Evolutionary conservation across 2,888 invertebrate genomes (phyloP), one percentile per base, ranked within the genome.

Genomic region (Zaprionus obscuricornis): DNA sequence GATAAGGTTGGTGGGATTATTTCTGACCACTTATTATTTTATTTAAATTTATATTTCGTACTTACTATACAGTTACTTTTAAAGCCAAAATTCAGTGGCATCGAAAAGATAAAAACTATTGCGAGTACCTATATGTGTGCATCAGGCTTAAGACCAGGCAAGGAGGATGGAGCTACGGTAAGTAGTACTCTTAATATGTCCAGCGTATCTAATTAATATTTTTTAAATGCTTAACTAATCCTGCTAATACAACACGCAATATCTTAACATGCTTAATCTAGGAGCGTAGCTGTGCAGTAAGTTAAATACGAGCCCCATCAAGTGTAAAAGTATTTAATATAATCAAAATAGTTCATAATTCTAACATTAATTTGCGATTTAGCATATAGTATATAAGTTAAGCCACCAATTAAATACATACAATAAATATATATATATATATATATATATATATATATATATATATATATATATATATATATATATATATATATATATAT

Each of bases 41-140:
- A 6, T 1, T 7, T n/a, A 5, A 6, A 1, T 14, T 10, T n/a
- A 16, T 14, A 6, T 1, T 5, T 3, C 3, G 1, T 1, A 0
- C n/a, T n/a, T 31, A 3, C 7, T 18, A 36, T 74, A 8, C 51
- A 90, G 96, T 91, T 99, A 26, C 91, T 99, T 22, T 91, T 96
- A 37, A 98, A 98, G 87, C 97, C 97, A 0, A 98, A 98, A 87
- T 98, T 96, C 90, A 97, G 97, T 88, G 94, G 96, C 72, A 97
- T 99, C 76, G 99, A 99, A 91, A 99, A 99, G 90, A 99, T 99
- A 49, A 99, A 99, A 91, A 99, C 98, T 0, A 98, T 99, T 56
- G 98, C 98, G 8, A 98, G 97, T 89, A 98, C 98, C 0, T 99
- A 99, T 88, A 99, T 99, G 98, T 94, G 98, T 39, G 98, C 98